phyloP scores from a whole-genome alignment of 2,888 invertebrate species.

The Oconnorella tubifera region DNA sequence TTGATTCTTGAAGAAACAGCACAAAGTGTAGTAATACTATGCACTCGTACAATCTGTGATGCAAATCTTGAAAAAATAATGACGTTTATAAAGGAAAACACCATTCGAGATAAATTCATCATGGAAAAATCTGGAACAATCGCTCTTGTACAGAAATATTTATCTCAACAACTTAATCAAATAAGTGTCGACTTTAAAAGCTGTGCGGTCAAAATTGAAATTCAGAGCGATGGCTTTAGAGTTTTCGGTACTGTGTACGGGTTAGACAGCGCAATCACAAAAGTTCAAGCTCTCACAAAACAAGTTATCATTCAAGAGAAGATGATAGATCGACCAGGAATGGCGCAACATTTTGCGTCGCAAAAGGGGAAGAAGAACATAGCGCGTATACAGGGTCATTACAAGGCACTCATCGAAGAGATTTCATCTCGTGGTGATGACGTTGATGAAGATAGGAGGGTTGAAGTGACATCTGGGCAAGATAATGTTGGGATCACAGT shows the following conservation, averaged over 20 bases:
- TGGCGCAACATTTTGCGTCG: constrained; percentile 9
- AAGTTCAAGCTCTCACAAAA: neutral
- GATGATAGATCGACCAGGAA: constrained; percentile 15
- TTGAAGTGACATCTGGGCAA: neutral
- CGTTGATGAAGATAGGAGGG: neutral
- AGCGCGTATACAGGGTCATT: neutral
- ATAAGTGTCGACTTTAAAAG: constrained; percentile 1
- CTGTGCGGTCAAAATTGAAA: neutral
- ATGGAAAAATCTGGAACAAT: constrained; percentile 6
- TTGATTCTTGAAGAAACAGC: constrained; percentile 4
- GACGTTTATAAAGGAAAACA: constrained; percentile 15
- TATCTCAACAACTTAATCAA: neutral
- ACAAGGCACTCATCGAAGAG: constrained; percentile 15
- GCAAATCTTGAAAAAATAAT: neutral
- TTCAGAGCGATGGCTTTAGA: neutral
- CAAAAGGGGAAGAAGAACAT: constrained; percentile 11
- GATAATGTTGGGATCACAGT: neutral
- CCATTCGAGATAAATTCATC: constrained; percentile 11
- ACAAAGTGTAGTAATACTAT: neutral
- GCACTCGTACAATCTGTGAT: neutral
- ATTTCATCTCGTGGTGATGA: neutral
- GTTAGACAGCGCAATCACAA: neutral
- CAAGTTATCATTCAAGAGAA: constrained; percentile 1
- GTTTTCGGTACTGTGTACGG: constrained; percentile 9
- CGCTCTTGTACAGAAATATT: constrained; percentile 3